Conservation (phyloP, 1,140 invertebrate genomes). For the Bombus haemorrhoidalis region DNA sequence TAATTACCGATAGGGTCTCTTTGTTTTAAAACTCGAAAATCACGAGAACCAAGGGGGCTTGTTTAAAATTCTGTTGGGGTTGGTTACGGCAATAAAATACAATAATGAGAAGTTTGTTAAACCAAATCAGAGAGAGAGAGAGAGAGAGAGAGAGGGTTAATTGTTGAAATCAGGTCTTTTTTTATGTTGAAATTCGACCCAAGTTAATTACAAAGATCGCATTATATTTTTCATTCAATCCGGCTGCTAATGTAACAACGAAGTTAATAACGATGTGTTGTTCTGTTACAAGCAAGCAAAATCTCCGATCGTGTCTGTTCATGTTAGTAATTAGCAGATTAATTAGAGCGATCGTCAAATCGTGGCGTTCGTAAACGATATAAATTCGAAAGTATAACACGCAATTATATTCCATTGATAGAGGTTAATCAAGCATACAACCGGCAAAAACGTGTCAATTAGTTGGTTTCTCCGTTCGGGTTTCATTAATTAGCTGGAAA, state of each 20-base stretch:
- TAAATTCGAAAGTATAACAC: constrained; percentile 38
- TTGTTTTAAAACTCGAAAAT: background rate
- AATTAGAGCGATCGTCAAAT: constrained; percentile 46
- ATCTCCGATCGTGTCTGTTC: constrained; percentile 18
- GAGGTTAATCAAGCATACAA: constrained; percentile 31
- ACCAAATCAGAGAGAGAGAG: background rate
- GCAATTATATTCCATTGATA: constrained; percentile 26
- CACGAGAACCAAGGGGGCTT: background rate
- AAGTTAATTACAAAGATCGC: constrained; percentile 18
- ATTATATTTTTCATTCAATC: constrained; percentile 12
- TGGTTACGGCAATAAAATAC: constrained; percentile 19
- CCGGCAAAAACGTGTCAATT: constrained; percentile 26
- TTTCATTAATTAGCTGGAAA: constrained; percentile 38
- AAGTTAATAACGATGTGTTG: constrained; percentile 24
- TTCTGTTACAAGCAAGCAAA: background rate
- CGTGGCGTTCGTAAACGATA: constrained; percentile 30
- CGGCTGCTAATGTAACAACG: background rate
- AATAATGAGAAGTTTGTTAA: constrained; percentile 29
- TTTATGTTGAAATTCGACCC: background rate
- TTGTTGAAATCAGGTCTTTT: background rate
- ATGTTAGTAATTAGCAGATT: constrained; percentile 37
- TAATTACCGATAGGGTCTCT: constrained; percentile 1
- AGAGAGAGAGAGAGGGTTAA: background rate
- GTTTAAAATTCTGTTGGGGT: constrained; percentile 23
- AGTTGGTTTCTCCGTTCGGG: background rate